Percentiles rank a stretch among this genome's conserved stretches.
These are phyloP conservation scores for Halictus quadricinctus DNA, from an alignment of 2,888 invertebrate species.

Conservation along the genomic window DNA sequence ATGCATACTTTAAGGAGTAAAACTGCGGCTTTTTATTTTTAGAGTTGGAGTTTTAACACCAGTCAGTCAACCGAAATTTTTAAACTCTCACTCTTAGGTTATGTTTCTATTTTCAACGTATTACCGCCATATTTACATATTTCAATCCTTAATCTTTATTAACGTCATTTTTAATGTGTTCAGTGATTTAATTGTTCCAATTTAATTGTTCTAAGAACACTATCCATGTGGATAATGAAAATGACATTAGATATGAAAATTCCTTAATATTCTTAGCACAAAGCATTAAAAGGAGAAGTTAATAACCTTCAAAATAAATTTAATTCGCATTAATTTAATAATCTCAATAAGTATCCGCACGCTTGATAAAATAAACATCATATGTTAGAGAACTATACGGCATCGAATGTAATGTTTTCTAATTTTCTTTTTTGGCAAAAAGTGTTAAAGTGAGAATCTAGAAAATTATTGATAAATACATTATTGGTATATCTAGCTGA, in stretches of 20 bases:
- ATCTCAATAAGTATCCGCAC: neutral
- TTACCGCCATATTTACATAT: neutral
- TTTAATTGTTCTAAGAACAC: neutral
- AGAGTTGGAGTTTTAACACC: neutral
- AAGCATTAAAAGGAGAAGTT: neutral
- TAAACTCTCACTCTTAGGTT: too few relatives aligned
- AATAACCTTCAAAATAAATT: neutral
- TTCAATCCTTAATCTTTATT: neutral
- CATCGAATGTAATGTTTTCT: neutral
- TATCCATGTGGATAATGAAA: neutral
- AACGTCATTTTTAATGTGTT: neutral
- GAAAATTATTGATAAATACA: too few relatives aligned
- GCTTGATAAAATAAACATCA: neutral
- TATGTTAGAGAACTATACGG: neutral
- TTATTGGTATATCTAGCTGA: neutral
- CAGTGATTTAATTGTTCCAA: neutral
- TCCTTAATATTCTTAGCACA: neutral
- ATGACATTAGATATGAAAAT: neutral
- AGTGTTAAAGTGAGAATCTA: neutral
- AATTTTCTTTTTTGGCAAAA: neutral
- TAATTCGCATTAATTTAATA: too few relatives aligned
- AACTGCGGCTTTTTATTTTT: neutral
- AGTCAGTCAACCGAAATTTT: neutral
- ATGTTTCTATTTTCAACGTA: neutral
- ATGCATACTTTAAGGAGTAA: neutral